Percentiles rank a stretch among this genome's conserved stretches.
phyloP scores from a whole-genome alignment of 2,797 vertebrate species.

The Argentina silus region DNA sequence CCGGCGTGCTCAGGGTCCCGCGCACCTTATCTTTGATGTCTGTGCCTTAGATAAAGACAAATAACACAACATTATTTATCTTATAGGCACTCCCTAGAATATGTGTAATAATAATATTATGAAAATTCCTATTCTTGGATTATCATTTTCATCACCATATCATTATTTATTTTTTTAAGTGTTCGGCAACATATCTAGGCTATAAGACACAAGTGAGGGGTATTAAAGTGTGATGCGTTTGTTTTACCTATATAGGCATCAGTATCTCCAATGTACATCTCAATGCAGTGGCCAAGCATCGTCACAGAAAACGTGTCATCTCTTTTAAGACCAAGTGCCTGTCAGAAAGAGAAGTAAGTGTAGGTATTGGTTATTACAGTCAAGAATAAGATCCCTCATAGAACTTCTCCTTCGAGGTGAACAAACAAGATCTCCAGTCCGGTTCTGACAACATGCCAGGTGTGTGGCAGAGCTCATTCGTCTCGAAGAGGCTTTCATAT shows the following conservation, averaged over 20 bases:
- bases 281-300: slow-evolving; percentile 98
- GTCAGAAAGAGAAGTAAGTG: slow-evolving; percentile 24
- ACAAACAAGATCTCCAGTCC: no score
- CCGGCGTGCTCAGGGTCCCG: slow-evolving; percentile 86
- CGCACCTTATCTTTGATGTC: slow-evolving; percentile 96
- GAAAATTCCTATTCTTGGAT: no score
- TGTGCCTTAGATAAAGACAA: slow-evolving; percentile 80
- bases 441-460: neutral
- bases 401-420: no score
- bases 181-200: no score
- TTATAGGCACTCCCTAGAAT: neutral
- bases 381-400: neutral
- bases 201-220: no score
- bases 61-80: neutral
- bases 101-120: slow-evolving; percentile 4
- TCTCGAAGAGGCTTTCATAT: neutral
- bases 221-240: no score
- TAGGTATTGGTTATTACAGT: neutral
- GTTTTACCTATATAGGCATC: slow-evolving; percentile 90
- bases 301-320: slow-evolving; percentile 99
- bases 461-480: neutral
- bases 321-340: slow-evolving; percentile 97
- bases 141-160: neutral
- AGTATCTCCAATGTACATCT: slow-evolving; percentile 99
- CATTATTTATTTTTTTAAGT: neutral